Conservation (phyloP, 1,140 invertebrate species). For the Camponotus pennsylvanicus region DNA sequence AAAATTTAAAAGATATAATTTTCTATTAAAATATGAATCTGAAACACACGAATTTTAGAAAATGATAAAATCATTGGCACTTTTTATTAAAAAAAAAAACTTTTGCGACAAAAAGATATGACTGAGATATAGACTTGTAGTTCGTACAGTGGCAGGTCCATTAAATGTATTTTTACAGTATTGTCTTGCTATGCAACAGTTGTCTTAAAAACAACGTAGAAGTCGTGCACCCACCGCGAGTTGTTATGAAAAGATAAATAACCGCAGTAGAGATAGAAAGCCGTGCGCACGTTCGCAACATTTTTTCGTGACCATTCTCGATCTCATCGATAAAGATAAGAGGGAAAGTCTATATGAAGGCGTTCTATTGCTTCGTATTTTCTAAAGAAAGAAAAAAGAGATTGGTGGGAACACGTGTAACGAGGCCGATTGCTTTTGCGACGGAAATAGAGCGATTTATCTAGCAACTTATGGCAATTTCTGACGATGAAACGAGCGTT, state of each 20-base stretch:
- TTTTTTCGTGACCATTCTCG: slow-evolving; percentile 10
- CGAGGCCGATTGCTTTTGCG: not conserved
- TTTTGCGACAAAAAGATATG: not conserved
- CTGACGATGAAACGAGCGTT: not conserved
- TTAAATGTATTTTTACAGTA: not conserved
- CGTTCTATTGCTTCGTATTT: not conserved
- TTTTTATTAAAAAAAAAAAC: not conserved
- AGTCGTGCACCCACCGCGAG: not conserved
- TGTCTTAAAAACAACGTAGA: not conserved
- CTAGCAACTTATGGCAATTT: slow-evolving; percentile 43
- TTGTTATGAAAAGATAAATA: slow-evolving; percentile 20
- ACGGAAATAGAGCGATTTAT: slow-evolving; percentile 51
- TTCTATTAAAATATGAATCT: not conserved
- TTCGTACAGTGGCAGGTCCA: not conserved
- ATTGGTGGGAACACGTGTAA: not conserved
- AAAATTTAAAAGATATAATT: not conserved
- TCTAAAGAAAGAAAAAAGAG: slow-evolving; percentile 12
- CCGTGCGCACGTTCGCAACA: not conserved
- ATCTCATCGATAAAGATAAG: slow-evolving; percentile 35
- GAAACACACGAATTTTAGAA: not conserved
- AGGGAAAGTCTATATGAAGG: not conserved
- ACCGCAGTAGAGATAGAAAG: slow-evolving; percentile 3
- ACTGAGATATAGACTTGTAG: not conserved
- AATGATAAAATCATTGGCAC: not conserved
- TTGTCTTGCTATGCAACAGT: not conserved